Evolutionary conservation across 2,888 invertebrate genomes (phyloP).

Genomic region (Polydrusus cervinus): DNA sequence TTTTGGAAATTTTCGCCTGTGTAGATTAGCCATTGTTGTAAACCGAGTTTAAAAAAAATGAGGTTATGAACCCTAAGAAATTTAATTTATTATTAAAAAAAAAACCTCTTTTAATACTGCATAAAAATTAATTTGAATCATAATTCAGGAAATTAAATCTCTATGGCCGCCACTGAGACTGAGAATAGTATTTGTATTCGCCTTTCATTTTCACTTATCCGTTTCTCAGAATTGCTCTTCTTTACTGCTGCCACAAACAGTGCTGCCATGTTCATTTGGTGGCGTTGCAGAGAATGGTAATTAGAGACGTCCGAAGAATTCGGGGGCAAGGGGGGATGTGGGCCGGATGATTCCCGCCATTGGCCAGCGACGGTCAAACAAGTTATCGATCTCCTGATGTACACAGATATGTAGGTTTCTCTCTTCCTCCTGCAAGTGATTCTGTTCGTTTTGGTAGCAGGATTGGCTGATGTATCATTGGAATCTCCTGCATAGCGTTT

Average conservation of each 20-base stretch:
- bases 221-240: slow-evolving; percentile 40
- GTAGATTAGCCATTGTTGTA: no score
- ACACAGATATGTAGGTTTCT: slow-evolving; percentile 21
- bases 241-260: slow-evolving; percentile 47
- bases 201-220: slow-evolving; percentile 49
- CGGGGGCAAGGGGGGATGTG: slow-evolving; percentile 41
- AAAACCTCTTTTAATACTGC: no score
- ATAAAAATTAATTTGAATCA: no score
- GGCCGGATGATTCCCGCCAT: slow-evolving; percentile 48
- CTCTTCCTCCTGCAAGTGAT: slow-evolving; percentile 20
- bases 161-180: slow-evolving; percentile 11
- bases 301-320: slow-evolving; percentile 57
- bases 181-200: slow-evolving; percentile 40
- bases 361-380: slow-evolving; percentile 64
- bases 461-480: slow-evolving; percentile 13
- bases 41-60: no score
- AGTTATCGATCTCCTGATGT: slow-evolving; percentile 63
- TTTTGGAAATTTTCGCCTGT: no score
- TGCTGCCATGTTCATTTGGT: slow-evolving; percentile 54
- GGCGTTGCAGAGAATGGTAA: slow-evolving; percentile 53
- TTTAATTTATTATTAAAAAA: no score
- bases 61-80: no score
- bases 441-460: slow-evolving; percentile 16
- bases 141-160: background rate
- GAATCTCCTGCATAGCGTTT: background rate